Evolutionary conservation across 1,140 invertebrate genomes (phyloP), one percentile per base, ranked within the genome.

Genomic region (Apis laboriosa): DNA sequence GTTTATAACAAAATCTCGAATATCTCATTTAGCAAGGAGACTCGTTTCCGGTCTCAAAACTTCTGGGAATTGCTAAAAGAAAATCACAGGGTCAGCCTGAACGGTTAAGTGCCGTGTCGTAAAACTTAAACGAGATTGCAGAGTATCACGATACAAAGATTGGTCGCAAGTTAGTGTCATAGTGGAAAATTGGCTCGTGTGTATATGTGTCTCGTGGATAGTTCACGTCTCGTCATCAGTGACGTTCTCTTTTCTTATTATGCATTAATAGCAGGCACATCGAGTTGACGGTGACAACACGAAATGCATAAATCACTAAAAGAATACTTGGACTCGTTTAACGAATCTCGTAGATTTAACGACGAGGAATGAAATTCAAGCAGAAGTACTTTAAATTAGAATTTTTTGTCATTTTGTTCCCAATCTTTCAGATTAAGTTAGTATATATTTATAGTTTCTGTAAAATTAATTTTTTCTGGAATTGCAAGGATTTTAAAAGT

Each of bases 281-380:
- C 64, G 55, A 43, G 28, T 67, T 63, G 34, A 51, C 63, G 72
- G n/a, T 60, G 51, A 49, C 60, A 61, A 49, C 70, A 55, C 49
- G n/a, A 28, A 28, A 53, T 63, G 51, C 66, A 74, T 87, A 87
- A 87, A 87, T 87, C 84, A 87, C 68, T 68, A 53, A 76, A 74
- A 63, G 60, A 63, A 76, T 60, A 24, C 55, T 34, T 21, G 43
- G 28, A 11, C 13, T 80, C 71, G 53, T 24, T 81, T 53, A 81
- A 81, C 61, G 72, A 60, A 55, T 21, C 80, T 67, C 72, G 28
- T 49, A 74, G 15, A 1, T 28, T 64, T 64, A 80, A 63, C 72
- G 67, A 34, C 60, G 7, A 28, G 13, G 43, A 61, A 72, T 63
- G 19, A 24, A 21, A 49, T 63, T 58, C 21, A 43, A 0, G 4